Base-by-base conservation (phyloP, 2,797 vertebrate genomes). In the Pitangus sulphuratus region DNA sequence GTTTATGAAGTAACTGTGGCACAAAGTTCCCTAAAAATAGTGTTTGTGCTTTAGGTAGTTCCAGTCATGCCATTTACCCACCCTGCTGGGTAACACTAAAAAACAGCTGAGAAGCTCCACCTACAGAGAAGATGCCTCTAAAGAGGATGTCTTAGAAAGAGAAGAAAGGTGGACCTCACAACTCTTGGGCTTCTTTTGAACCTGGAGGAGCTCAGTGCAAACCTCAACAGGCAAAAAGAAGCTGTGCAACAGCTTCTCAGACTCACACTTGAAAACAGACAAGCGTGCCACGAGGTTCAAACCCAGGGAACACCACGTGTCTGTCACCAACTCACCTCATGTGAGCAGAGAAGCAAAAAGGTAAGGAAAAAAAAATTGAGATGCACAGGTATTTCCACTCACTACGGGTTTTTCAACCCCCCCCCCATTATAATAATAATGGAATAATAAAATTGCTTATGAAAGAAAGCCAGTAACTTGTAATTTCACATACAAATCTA, bases 41-140 rank as follows among this genome's bases (percentile, higher is more conserved):
- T 7, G 15, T 39, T 78, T 50, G 47, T 37, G 18, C 14, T 47
- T 68, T 33, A 31, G 20, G 3, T 0, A 14, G 68, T 10, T 79
- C 48, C 33, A 44, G 9, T 11, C 0, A 0, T 5, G 25, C 42
- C 3, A 0, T 54, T 50, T 25, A 56, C 39, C 61, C 44, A 37
- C 3, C 12, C 40, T 37, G 44, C 8, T 25, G 71, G 45, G 71
- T 28, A 50, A 42, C 28, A 24, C 33, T 26, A n/a, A 76, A 2
- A 19, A 30, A 6, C 2, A 35, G 66, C n/a, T 45, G 35, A 62
- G 58, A 31, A 64, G 19, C 24, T 76, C 39, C 33, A 78, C 22
- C 17, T 42, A 10, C 18, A 71, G 9, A 71, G 54, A 71, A 82
- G 79, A 10, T 10, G 15, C 15, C 51, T 28, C 26, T 61, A 33